Percentiles rank a stretch among this genome's conserved stretches.
Evolutionary conservation across 2,113 vertebrate genomes (phyloP).

Genomic region (Melanerpes aurifrons): DNA sequence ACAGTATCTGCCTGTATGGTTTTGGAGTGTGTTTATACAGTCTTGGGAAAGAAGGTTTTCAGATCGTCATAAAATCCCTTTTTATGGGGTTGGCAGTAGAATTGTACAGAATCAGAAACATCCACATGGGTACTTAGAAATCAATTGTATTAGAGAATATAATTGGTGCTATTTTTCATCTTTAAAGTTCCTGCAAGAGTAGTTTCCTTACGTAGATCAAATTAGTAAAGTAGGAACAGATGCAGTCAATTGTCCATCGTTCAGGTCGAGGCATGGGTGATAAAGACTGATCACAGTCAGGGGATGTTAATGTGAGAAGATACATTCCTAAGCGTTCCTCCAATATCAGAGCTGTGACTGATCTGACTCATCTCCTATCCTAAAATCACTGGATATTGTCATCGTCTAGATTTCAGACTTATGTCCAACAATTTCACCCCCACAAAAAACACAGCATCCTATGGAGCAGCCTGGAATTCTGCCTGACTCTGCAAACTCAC

Average conservation of each 20-base stretch:
- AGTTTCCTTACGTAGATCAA: constrained; percentile 57
- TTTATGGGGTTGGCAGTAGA: not conserved
- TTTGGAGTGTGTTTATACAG: not conserved
- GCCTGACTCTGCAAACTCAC: constrained; percentile 21
- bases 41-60: not conserved
- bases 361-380: constrained; percentile 37
- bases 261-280: constrained; percentile 44
- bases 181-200: constrained; percentile 68
- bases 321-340: constrained; percentile 45
- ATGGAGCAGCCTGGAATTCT: constrained; percentile 2
- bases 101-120: constrained; percentile 12
- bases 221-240: constrained; percentile 72
- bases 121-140: constrained; percentile 19
- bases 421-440: not conserved
- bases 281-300: constrained; percentile 66
- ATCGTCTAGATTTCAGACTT: constrained; percentile 3
- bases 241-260: constrained; percentile 53
- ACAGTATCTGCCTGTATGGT: not conserved
- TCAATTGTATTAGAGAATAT: constrained; percentile 54
- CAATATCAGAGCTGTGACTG: constrained; percentile 47
- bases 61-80: not conserved
- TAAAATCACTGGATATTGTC: constrained; percentile 57
- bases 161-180: constrained; percentile 65
- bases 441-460: not conserved
- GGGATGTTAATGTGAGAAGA: constrained; percentile 66